Conservation (phyloP, 1,140 invertebrate species). For the Trichomalopsis sarcophagae region DNA sequence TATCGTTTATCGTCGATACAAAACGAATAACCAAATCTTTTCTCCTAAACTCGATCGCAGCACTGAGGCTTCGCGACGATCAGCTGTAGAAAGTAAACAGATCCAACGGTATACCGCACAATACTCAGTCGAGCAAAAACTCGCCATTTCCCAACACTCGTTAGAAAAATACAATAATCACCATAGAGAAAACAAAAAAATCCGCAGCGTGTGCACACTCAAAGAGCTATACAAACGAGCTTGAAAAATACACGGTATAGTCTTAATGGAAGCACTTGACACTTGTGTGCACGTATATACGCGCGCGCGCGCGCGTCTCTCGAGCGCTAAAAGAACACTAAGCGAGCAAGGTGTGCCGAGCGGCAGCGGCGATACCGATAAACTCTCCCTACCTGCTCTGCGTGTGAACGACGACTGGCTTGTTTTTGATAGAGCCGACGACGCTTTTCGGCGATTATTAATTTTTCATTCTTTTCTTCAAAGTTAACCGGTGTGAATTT, state of each 20-base stretch:
- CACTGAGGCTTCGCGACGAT: background rate
- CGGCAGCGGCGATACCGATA: conserved; percentile 19
- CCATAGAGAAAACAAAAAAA: background rate
- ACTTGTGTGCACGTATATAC: too few species aligned
- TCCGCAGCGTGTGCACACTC: too few species aligned
- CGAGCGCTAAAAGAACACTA: conserved; percentile 25
- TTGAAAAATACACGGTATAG: too few species aligned
- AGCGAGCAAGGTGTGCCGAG: conserved; percentile 25
- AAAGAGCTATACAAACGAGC: background rate
- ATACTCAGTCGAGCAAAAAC: background rate
- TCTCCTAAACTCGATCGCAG: too few species aligned
- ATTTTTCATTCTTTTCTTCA: too few species aligned
- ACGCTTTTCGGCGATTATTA: too few species aligned
- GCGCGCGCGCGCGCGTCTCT: background rate
- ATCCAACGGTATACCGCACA: background rate
- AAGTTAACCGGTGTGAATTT: too few species aligned
- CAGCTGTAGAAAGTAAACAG: background rate
- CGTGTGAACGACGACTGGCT: background rate
- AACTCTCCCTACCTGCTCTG: background rate
- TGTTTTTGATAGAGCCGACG: too few species aligned
- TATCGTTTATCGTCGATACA: too few species aligned
- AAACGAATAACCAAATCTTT: too few species aligned
- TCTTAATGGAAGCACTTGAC: background rate
- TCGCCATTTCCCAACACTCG: too few species aligned
- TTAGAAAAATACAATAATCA: background rate